These are phyloP conservation scores for Melanaphis sacchari DNA, from an alignment of 1,140 invertebrate genomes.

Conservation along the genomic window DNA sequence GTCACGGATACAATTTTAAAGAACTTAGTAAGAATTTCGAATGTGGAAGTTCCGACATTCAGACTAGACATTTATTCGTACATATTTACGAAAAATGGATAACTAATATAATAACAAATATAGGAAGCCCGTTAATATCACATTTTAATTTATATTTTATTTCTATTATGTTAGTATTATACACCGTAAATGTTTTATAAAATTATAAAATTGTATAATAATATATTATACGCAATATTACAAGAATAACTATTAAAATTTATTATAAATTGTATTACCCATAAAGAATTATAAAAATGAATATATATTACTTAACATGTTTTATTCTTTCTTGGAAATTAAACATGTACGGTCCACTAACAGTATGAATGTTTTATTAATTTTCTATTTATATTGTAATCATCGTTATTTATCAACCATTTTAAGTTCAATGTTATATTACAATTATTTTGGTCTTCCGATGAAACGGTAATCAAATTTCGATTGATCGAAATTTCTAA, in stretches of 20 bases:
- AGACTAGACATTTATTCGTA: conserved; percentile 34
- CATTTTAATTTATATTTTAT: background rate
- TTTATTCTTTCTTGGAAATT: background rate
- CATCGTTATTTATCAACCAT: background rate
- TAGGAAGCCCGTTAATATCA: background rate
- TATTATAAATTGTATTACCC: background rate
- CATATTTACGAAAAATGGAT: background rate
- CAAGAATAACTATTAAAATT: background rate
- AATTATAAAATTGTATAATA: background rate
- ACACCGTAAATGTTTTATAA: background rate
- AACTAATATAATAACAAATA: background rate
- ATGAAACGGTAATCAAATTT: background rate
- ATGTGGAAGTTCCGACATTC: background rate
- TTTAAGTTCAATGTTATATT: background rate
- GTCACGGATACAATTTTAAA: background rate
- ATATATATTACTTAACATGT: background rate
- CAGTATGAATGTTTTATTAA: too few relatives aligned
- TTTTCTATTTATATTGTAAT: background rate
- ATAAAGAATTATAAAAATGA: background rate
- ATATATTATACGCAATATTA: background rate
- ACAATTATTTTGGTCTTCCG: background rate
- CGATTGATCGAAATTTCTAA: background rate
- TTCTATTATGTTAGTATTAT: background rate
- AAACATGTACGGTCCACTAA: background rate
- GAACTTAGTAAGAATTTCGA: background rate